A percentile compares a stretch with the other conserved stretches of the same genome.
Conservation (phyloP, 2,797 vertebrate genomes). For the Furcifer pardalis region DNA sequence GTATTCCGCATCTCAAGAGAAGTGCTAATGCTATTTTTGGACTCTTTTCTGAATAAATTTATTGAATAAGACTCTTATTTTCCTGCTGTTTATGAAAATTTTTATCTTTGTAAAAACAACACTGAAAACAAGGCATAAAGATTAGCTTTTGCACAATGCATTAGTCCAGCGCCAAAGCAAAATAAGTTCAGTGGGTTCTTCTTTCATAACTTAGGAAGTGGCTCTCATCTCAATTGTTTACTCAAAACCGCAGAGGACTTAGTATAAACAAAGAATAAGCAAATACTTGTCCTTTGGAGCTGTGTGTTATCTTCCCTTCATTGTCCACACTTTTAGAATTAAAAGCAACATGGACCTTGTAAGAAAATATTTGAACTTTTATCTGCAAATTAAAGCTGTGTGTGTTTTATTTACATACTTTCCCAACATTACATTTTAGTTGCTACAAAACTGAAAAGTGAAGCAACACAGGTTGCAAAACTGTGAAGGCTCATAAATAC, state of each 20-base stretch:
- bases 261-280: conserved; percentile 38
- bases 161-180: conserved; percentile 50
- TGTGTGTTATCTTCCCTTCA: conserved; percentile 9
- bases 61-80: conserved; percentile 48
- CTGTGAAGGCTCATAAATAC: conserved; percentile 68
- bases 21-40: conserved; percentile 35
- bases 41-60: conserved; percentile 26
- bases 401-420: conserved; percentile 43
- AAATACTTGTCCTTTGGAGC: conserved; percentile 48
- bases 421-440: conserved; percentile 52
- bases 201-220: neutral
- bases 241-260: conserved; percentile 40
- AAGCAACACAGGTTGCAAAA: conserved; percentile 40
- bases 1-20: conserved; percentile 32
- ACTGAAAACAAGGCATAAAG: conserved; percentile 53
- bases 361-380: neutral
- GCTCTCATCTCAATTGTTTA: conserved; percentile 15
- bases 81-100: conserved; percentile 61
- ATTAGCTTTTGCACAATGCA: conserved; percentile 59
- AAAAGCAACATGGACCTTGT: conserved; percentile 2
- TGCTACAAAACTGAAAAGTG: conserved; percentile 64
- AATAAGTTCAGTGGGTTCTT: conserved; percentile 37
- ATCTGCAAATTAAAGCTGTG: conserved; percentile 14
- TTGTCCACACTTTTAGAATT: conserved; percentile 29
- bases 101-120: conserved; percentile 57